Base-by-base conservation (phyloP, 2,113 vertebrate species). In the Callaeas wilsoni region DNA sequence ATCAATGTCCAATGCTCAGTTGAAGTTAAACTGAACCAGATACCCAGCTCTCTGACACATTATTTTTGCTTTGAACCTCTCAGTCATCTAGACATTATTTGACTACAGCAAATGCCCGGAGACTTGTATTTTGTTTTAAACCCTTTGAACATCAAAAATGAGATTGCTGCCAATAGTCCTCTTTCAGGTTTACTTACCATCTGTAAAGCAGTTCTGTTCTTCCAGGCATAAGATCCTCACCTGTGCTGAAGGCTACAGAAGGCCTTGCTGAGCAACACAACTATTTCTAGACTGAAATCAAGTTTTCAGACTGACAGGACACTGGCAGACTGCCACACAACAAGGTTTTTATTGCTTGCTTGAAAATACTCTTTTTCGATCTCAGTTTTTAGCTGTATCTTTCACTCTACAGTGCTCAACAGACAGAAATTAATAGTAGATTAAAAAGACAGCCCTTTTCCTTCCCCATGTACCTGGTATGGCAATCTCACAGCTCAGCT, bases 381-480 rank as follows among this genome's bases (percentile, higher is more conserved):
- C 46, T 65, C 56, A 70, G 19, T 16, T 88, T 76, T 75, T n/a
- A 84, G 37, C 44, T 2, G 0, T 6, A 17, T 21, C 27, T 74
- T 59, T 46, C 47, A 22, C n/a, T 76, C 42, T 65, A 9, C 35
- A 37, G 9, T 23, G 39, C 35, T 68, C 56, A 55, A 26, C 2
- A 14, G 11, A 14, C 29, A 75, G 12, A 69, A 83, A 29, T 9
- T 9, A 71, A 59, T 1, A 8, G 35, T 1, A 46, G 19, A 39
- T n/a, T 14, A 57, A 75, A 44, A 62, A 33, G 16, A 5, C 18
- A 76, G 41, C 3, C 2, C 33, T 27, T 27, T 42, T 62, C 13
- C 46, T 35, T 41, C 18, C 60, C 33, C n/a, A 44, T 1, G 9
- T 13, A 27, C 5, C 29, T 8, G 6, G 32, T 4, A 22, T 0